Conservation (phyloP, 2,797 vertebrate species). For the Gorsachius magnificus region DNA sequence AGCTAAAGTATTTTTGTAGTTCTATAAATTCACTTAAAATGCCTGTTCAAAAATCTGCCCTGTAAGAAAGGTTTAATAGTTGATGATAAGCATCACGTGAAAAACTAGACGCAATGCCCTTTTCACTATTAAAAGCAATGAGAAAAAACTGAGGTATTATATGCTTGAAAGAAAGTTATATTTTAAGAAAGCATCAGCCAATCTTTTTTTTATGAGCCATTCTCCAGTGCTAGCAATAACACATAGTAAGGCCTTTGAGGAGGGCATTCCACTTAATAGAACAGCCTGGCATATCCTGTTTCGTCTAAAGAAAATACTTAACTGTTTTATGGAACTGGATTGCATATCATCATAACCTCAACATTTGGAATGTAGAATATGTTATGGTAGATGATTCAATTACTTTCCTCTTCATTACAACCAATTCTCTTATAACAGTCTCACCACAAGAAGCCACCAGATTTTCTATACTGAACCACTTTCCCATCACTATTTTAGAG, state of each 20-base stretch:
- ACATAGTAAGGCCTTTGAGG: neutral
- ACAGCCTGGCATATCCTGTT: neutral
- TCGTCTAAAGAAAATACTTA: neutral
- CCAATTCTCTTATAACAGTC: neutral
- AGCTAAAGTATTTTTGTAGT: neutral
- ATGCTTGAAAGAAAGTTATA: neutral
- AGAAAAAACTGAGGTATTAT: neutral
- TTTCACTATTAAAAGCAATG: neutral
- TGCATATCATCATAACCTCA: neutral
- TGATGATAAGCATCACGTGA: neutral
- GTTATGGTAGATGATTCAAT: neutral
- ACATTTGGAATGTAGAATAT: neutral
- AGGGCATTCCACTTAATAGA: neutral
- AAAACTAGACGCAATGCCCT: neutral
- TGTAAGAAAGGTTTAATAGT: conserved; percentile 11
- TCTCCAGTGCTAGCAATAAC: neutral
- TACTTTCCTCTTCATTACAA: neutral
- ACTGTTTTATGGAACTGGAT: neutral
- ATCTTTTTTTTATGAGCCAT: neutral
- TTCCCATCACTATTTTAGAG: neutral
- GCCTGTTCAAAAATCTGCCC: neutral
- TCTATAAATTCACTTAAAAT: neutral
- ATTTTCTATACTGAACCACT: neutral
- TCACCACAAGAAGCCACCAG: neutral
- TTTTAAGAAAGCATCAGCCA: neutral